phyloP scores from a whole-genome alignment of 2,888 invertebrate species.

The Protula sp. region DNA sequence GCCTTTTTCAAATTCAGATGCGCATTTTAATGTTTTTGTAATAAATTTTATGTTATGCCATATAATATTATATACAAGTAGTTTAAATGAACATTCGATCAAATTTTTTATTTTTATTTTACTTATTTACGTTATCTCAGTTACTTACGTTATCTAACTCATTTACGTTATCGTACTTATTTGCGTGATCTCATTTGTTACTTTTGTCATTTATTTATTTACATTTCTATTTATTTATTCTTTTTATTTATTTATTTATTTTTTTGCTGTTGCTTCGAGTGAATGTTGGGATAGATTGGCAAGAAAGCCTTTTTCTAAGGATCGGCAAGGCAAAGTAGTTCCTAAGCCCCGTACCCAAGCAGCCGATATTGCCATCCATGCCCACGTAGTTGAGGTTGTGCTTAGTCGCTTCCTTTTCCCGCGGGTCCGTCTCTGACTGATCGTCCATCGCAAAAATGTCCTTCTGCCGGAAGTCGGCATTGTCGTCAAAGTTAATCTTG shows the following conservation, averaged over 20 bases:
- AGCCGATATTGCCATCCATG: constrained; percentile 96
- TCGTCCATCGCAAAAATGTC: constrained; percentile 87
- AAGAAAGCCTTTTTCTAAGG: too few relatives aligned
- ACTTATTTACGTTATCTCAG: too few relatives aligned
- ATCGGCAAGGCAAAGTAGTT: too few relatives aligned
- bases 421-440: constrained; percentile 77
- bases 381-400: constrained; percentile 92
- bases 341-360: constrained; percentile 66
- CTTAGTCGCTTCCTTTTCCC: constrained; percentile 88
- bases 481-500: constrained; percentile 98
- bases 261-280: too few relatives aligned
- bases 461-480: constrained; percentile 81
- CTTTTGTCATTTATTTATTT: too few relatives aligned
- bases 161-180: too few relatives aligned
- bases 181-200: too few relatives aligned
- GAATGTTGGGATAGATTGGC: too few relatives aligned
- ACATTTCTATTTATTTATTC: too few relatives aligned
- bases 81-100: background rate
- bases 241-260: too few relatives aligned
- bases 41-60: background rate
- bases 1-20: background rate
- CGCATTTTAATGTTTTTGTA: too few relatives aligned
- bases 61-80: background rate
- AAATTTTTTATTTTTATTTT: background rate
- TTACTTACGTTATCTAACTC: too few relatives aligned